phyloP scores from a whole-genome alignment of 2,113 vertebrate species.

The Mustelus asterias region DNA sequence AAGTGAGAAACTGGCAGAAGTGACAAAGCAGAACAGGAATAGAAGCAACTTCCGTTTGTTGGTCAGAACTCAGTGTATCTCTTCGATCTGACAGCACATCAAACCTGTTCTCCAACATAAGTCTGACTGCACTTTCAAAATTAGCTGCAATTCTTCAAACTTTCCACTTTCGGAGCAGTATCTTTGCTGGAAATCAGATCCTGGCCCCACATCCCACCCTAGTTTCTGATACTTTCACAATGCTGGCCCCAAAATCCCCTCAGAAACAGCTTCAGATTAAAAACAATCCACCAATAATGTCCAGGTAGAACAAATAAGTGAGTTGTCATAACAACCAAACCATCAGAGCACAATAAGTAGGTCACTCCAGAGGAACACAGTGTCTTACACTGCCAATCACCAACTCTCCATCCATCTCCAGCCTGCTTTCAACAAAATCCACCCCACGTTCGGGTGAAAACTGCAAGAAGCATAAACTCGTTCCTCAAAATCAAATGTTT shows the following conservation, averaged over 20 bases:
- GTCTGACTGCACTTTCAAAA: neutral
- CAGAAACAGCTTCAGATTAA: neutral
- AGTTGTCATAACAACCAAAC: neutral
- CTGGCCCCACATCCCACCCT: neutral
- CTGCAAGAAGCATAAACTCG: neutral
- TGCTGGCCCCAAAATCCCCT: neutral
- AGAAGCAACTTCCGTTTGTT: neutral
- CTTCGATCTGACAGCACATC: neutral
- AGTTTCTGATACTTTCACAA: neutral
- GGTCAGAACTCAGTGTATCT: neutral
- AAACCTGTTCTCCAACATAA: neutral
- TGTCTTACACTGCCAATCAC: neutral
- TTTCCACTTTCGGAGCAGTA: neutral
- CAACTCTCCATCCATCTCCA: neutral
- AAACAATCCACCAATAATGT: neutral
- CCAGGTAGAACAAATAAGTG: neutral
- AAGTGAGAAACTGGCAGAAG: neutral
- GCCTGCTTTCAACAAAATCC: neutral
- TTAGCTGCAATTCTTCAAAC: neutral
- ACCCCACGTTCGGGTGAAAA: neutral
- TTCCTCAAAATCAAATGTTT: neutral
- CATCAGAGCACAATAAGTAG: neutral
- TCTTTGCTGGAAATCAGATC: neutral
- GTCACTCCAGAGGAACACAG: neutral
- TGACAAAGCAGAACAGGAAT: slow-evolving; percentile 22